Percentiles rank a stretch among this genome's conserved stretches.
These are phyloP conservation scores for Semaprochilodus insignis DNA, from an alignment of 2,797 vertebrate species.

Conservation along the genomic window DNA sequence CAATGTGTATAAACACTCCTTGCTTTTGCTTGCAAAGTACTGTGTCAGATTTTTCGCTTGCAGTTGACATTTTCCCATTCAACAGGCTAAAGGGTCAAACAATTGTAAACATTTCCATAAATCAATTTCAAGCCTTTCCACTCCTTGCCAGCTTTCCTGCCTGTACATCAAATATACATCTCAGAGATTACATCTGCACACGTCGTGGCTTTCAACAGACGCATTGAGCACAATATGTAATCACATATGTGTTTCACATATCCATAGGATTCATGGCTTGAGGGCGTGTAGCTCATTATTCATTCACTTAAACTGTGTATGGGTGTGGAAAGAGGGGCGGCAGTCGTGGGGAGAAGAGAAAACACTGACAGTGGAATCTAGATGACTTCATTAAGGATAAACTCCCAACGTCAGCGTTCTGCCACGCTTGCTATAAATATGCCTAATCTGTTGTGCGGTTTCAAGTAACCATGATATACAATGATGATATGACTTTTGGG, in stretches of 20 bases:
- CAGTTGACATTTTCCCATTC: conserved; percentile 43
- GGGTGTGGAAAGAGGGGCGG: conserved; percentile 72
- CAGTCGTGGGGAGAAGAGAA: conserved; percentile 40
- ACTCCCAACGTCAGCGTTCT: conserved; percentile 61
- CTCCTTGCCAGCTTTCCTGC: conserved; percentile 19
- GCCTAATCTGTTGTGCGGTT: conserved; percentile 18
- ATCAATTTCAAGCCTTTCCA: conserved; percentile 47
- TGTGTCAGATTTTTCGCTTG: conserved; percentile 54
- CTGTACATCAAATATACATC: conserved; percentile 54
- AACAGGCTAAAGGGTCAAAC: conserved; percentile 55
- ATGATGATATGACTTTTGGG: neutral
- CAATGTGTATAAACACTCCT: conserved; percentile 5
- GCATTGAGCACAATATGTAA: conserved; percentile 61
- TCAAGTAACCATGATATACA: neutral
- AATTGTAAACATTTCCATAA: conserved; percentile 55
- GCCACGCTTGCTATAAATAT: conserved; percentile 8
- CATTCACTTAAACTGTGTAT: conserved; percentile 65
- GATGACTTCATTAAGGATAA: conserved; percentile 72
- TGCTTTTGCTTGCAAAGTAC: conserved; percentile 6
- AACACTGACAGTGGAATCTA: conserved; percentile 59
- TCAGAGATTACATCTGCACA: conserved; percentile 57
- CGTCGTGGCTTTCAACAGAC: conserved; percentile 66
- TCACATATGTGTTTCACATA: conserved; percentile 69
- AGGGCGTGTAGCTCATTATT: conserved; percentile 68
- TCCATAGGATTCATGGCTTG: conserved; percentile 68